Evolutionary conservation across 2,888 invertebrate species (phyloP), one percentile per base, ranked within the genome.

Genomic region (Megamerina dolium): DNA sequence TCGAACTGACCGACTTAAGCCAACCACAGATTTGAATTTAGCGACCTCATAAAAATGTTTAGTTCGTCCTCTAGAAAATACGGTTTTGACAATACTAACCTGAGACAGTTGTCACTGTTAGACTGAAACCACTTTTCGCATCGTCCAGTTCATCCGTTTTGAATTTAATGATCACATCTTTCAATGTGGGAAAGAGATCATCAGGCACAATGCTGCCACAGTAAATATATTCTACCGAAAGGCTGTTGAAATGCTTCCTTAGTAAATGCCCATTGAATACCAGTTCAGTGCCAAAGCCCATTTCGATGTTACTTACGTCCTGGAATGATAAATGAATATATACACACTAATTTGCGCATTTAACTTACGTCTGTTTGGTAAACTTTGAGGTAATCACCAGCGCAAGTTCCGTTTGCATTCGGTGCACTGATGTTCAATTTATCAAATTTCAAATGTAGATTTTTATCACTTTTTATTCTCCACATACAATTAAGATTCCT

Each of bases 91-190:
- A 9, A 9, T 16, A 73, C 49, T 65, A 71, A 74, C 81, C 76
- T 17, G 76, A 67, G 19, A 72, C 67, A 12, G 69, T 64, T 49
- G 81, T 80, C 56, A 80, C 79, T 2, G 45, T 52, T 26, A 90
- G 62, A 70, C 80, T 79, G 58, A 91, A 82, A 23, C 84, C 83
- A 62, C 73, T 77, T 32, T 78, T 75, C 35, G 54, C 31, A 2
- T 61, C 60, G n/a, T n/a, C n/a, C n/a, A n/a, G n/a, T n/a, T n/a
- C n/a, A 41, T 73, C 69, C 3, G 75, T 73, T 29, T 70, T 72
- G 53, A 83, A 81, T 39, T 66, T 68, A 1, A 83, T 43, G 42
- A 71, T 70, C 1, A 79, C 51, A 16, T 68, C 59, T 31, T 67
- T 62, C 33, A 60, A 59, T 52, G 70, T 68, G 31, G 74, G 66